Evolutionary conservation across 2,888 invertebrate genomes (phyloP).

Genomic region (Drosophila leonis): DNA sequence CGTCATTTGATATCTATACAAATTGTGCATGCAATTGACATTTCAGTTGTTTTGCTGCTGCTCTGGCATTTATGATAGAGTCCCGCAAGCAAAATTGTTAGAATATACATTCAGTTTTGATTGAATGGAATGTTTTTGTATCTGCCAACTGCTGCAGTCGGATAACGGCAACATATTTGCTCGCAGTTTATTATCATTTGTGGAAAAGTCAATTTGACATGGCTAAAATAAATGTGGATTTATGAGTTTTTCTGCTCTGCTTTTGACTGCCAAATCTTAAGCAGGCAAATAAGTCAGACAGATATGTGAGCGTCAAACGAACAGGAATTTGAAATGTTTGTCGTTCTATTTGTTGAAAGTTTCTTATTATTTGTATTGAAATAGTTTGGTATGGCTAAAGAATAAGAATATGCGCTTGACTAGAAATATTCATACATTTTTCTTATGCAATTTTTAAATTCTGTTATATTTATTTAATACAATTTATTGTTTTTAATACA

Average conservation of each 20-base stretch:
- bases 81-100: conserved; percentile 9
- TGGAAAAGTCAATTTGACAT: background rate
- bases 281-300: background rate
- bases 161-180: conserved; percentile 9
- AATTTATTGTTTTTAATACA: background rate
- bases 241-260: background rate
- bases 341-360: background rate
- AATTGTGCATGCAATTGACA: conserved; percentile 46
- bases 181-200: conserved; percentile 6
- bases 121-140: conserved; percentile 25
- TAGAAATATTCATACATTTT: background rate
- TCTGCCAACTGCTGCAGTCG: conserved; percentile 7
- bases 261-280: background rate
- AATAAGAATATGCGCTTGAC: background rate
- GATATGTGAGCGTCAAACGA: background rate
- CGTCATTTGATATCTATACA: conserved; percentile 52
- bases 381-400: background rate
- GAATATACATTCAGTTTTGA: conserved; percentile 17
- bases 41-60: conserved; percentile 24
- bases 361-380: background rate
- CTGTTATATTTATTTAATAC: too few relatives aligned
- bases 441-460: too few relatives aligned
- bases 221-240: background rate
- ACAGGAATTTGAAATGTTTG: too few relatives aligned
- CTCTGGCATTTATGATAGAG: conserved; percentile 21